Evolutionary conservation across 2,888 invertebrate genomes (phyloP), one percentile per base, ranked within the genome.

Genomic region (Horisme vitalbata): DNA sequence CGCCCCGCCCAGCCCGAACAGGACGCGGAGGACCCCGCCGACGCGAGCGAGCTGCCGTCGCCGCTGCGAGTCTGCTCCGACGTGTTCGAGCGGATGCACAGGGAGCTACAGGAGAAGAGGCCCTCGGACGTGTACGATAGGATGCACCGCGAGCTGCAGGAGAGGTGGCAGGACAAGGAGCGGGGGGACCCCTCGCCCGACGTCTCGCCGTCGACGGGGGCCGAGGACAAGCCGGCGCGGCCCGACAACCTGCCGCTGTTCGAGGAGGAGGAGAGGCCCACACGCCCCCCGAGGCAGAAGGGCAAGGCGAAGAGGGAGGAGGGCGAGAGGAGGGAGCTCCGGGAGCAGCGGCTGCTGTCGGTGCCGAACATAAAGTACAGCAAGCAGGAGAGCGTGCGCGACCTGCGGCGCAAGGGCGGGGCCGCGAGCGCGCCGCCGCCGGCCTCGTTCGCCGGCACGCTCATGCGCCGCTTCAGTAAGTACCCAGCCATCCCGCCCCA

Each of bases 401-500:
- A 91, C 72, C 82, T 91, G 64, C 87, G 93, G 75, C 88, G 90
- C 66, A 86, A 83, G 70, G 90, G 86, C 59, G 83, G 83, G 61
- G 62, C 73, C 58, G 63, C 86, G 21, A 14, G 11, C 36, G 15
- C 23, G 76, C 76, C 80, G 71, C 78, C 67, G 76, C 76, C 80
- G 71, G 78, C 67, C 89, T 75, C 93, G 54, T 93, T 94, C 90
- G 93, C 94, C 65, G 94, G 94, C 76, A 93, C 91, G 91, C 90
- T 95, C 67, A 94, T 94, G 91, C 92, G 95, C 81, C 93, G 95
- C 91, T 95, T 95, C 93, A 95, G 96, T 96, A 95, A 96, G 96
- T 96, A 92, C 57, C 71, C 57, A 55, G 65, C 57, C 71, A 55
- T 55, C 47, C 35, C 56, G 63, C 59, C 12, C 47, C 44, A 36